Evolutionary conservation across 2,797 vertebrate species (phyloP).

Genomic region (Pelochelys cantorii): DNA sequence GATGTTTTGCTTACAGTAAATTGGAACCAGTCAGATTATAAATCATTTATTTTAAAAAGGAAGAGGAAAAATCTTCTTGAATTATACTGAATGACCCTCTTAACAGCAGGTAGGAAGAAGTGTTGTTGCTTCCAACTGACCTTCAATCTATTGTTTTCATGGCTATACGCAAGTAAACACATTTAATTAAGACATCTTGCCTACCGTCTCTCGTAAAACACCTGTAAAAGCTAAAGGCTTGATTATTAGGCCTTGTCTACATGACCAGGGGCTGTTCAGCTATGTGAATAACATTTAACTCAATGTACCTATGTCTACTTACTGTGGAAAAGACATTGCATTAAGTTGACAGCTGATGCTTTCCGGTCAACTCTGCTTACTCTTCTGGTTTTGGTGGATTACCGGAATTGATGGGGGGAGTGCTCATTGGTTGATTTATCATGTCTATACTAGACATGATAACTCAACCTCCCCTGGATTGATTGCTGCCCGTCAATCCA

Average conservation of each 20-base stretch:
- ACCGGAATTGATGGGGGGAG: too few species aligned
- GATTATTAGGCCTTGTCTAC: slow-evolving; percentile 6
- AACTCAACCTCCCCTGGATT: too few species aligned
- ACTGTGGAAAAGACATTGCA: too few species aligned
- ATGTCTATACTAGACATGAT: too few species aligned
- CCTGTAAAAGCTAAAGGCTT: slow-evolving; percentile 27
- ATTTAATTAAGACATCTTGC: slow-evolving; percentile 64
- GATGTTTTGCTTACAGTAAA: slow-evolving; percentile 82
- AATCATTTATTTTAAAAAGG: slow-evolving; percentile 73
- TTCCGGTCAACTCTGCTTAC: too few species aligned
- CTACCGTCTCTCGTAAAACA: not conserved
- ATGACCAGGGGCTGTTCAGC: too few species aligned
- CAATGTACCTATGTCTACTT: too few species aligned
- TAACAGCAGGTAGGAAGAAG: slow-evolving; percentile 72
- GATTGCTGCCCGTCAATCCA: too few species aligned
- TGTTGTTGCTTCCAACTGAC: slow-evolving; percentile 71
- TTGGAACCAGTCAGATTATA: slow-evolving; percentile 78
- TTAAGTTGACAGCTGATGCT: too few species aligned
- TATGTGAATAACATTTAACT: too few species aligned
- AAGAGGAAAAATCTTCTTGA: slow-evolving; percentile 53
- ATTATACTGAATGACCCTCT: slow-evolving; percentile 62
- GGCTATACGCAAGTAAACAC: slow-evolving; percentile 62
- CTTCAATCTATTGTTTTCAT: slow-evolving; percentile 66
- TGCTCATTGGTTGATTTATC: too few species aligned
- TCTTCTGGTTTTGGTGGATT: too few species aligned